A percentile compares a stretch with the other conserved stretches of the same genome.
phyloP scores from a whole-genome alignment of 2,797 vertebrate species.

The Acipenser transmontanus region DNA sequence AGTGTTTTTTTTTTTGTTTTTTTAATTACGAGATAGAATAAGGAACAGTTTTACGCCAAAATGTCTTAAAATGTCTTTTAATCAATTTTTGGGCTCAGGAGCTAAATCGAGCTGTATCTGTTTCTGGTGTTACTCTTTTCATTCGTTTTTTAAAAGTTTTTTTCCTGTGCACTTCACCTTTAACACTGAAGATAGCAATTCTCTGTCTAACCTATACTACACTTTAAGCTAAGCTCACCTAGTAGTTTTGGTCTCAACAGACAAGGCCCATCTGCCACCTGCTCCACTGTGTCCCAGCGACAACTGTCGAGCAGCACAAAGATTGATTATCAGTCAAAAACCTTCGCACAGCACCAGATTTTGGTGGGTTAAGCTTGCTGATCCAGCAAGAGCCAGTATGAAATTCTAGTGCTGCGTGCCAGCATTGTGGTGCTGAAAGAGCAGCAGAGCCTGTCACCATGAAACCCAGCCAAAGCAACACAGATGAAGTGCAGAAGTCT shows the following conservation, averaged over 20 bases:
- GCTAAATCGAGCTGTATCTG: no score
- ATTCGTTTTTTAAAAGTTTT: no score
- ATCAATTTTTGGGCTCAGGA: no score
- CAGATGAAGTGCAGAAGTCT: slow-evolving; percentile 76
- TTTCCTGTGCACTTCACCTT: not conserved
- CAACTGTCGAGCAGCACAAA: slow-evolving; percentile 87
- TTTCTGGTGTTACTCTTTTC: no score
- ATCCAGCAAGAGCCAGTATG: slow-evolving; percentile 85
- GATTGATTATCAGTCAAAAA: slow-evolving; percentile 93
- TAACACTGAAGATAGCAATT: slow-evolving; percentile 13
- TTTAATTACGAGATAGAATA: no score
- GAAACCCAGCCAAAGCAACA: slow-evolving; percentile 72
- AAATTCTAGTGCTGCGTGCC: slow-evolving; percentile 72
- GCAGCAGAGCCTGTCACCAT: slow-evolving; percentile 75
- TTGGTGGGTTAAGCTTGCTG: slow-evolving; percentile 89
- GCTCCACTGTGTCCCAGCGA: slow-evolving; percentile 80
- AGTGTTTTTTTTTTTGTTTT: no score
- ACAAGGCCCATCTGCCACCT: slow-evolving; percentile 89
- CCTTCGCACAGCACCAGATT: slow-evolving; percentile 83
- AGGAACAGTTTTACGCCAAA: no score
- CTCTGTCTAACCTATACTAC: slow-evolving; percentile 37
- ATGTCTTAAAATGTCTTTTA: no score
- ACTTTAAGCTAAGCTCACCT: slow-evolving; percentile 67
- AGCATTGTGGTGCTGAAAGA: slow-evolving; percentile 75
- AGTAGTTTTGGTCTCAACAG: slow-evolving; percentile 76